Evolutionary conservation across 2,888 invertebrate genomes (phyloP).

Genomic region (Monopis laevigella): DNA sequence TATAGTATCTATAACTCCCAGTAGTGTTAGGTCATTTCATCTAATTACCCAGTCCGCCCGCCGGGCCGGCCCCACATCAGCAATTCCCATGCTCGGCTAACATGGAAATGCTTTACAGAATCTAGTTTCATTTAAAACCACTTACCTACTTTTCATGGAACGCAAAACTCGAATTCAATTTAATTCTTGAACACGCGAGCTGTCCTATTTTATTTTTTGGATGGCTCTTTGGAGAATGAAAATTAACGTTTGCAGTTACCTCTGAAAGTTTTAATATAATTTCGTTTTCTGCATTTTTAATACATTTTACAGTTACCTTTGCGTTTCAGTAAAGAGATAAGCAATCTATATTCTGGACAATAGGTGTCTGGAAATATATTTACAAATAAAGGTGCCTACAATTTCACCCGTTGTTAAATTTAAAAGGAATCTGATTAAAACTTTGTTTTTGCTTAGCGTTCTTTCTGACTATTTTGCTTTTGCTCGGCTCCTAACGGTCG

Average conservation of each 20-base stretch:
- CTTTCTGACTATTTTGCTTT: too few species aligned
- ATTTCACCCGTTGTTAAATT: too few species aligned
- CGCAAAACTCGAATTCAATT: slow-evolving; percentile 30
- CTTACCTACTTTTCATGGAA: slow-evolving; percentile 35
- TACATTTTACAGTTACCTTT: too few species aligned
- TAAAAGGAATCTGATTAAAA: too few species aligned
- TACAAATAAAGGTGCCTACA: too few species aligned
- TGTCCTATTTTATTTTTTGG: slow-evolving; percentile 7
- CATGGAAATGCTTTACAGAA: slow-evolving; percentile 57
- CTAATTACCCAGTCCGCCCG: slow-evolving; percentile 6
- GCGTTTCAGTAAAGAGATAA: too few species aligned
- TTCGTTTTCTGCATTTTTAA: too few species aligned
- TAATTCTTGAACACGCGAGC: slow-evolving; percentile 23
- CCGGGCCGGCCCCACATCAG: neutral
- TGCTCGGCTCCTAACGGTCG: too few species aligned
- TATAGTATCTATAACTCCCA: too few species aligned
- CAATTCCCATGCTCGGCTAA: slow-evolving; percentile 24
- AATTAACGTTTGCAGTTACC: slow-evolving; percentile 1
- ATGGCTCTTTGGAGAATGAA: slow-evolving; percentile 4
- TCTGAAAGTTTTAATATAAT: slow-evolving; percentile 1
- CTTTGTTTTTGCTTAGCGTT: too few species aligned
- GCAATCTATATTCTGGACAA: too few species aligned
- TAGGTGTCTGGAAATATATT: too few species aligned
- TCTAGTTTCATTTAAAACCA: slow-evolving; percentile 48
- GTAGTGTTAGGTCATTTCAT: slow-evolving; percentile 4